Evolutionary conservation across 2,113 vertebrate species (phyloP).

Genomic region (Azemiops feae): DNA sequence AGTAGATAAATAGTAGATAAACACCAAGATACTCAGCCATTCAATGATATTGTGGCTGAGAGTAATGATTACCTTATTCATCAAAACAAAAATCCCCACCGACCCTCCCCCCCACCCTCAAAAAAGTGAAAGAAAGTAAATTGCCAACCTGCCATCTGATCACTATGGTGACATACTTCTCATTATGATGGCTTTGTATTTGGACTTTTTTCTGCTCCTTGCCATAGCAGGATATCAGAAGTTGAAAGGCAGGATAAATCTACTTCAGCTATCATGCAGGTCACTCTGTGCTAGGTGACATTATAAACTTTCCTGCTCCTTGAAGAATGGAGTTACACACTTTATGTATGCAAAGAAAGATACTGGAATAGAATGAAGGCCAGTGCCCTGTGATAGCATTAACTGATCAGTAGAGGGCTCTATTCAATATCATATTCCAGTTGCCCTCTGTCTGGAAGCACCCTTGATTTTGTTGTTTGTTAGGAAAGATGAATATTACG

Average conservation of each 20-base stretch:
- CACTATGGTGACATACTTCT: neutral
- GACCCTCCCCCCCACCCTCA: no score
- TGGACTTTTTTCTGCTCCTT: neutral
- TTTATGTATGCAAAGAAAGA: neutral
- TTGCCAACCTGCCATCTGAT: neutral
- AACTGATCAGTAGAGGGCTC: neutral
- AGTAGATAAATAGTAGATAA: neutral
- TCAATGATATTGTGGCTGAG: neutral
- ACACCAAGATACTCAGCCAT: neutral
- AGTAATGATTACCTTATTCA: neutral
- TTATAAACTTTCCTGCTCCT: neutral
- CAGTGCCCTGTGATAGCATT: neutral
- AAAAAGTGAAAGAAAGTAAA: neutral
- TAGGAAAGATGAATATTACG: neutral
- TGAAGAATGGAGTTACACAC: neutral
- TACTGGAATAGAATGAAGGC: neutral
- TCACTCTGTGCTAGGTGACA: neutral
- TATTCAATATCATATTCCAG: neutral
- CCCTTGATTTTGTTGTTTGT: neutral
- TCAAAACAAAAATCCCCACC: neutral
- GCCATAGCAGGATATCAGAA: neutral
- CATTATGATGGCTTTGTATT: neutral
- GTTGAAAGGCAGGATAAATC: neutral
- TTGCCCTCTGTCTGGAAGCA: neutral
- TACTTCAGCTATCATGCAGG: neutral